Conservation (phyloP, 2,797 vertebrate genomes). For the Artibeus lituratus region DNA sequence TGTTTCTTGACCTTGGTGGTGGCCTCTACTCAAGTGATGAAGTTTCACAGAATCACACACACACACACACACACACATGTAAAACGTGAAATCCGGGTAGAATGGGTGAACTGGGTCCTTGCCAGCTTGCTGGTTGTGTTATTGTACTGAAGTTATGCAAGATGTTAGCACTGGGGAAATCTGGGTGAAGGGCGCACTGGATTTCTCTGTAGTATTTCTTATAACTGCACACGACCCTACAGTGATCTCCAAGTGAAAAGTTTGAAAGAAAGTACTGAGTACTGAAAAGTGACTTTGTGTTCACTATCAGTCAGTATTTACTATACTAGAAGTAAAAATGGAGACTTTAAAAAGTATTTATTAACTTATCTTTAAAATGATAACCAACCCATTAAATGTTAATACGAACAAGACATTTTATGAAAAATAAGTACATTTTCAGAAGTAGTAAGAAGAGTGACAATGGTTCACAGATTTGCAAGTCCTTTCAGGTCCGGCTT, state of each 20-base stretch:
- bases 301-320: neutral
- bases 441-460: neutral
- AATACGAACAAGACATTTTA: neutral
- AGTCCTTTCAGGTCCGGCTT: neutral
- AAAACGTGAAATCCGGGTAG: neutral
- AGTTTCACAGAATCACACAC: neutral
- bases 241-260: neutral
- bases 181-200: neutral
- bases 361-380: slow-evolving; percentile 9
- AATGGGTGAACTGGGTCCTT: neutral
- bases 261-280: neutral
- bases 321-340: slow-evolving; percentile 17
- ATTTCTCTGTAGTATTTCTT: neutral
- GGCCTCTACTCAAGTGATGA: neutral
- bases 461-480: neutral
- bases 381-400: neutral
- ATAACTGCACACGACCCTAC: neutral
- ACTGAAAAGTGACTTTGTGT: neutral
- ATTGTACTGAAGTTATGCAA: neutral
- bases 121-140: neutral
- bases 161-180: neutral
- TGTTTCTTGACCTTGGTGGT: neutral
- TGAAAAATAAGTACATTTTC: neutral
- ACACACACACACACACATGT: too few relatives aligned
- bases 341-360: neutral